phyloP scores from a whole-genome alignment of 2,113 vertebrate genomes.

The Ahaetulla prasina region DNA sequence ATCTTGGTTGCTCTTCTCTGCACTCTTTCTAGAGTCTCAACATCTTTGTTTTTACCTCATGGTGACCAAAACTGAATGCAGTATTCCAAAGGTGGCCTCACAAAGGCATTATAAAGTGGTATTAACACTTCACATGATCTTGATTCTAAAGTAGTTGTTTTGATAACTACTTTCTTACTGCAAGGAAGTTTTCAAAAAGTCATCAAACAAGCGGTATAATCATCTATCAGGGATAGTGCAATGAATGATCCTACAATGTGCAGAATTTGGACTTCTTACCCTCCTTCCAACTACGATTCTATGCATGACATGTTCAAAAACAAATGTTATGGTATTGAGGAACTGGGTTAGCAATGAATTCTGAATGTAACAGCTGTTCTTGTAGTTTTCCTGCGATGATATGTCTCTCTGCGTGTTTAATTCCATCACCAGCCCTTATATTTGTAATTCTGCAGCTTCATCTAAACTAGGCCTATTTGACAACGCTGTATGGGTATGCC shows the following conservation, averaged over 20 bases:
- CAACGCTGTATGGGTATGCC: not conserved
- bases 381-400: not conserved
- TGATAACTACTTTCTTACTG: not conserved
- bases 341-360: not conserved
- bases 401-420: not conserved
- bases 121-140: too few species aligned
- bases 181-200: not conserved
- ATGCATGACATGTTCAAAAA: not conserved
- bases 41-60: too few species aligned
- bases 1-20: too few species aligned
- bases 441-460: not conserved
- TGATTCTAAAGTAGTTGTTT: too few species aligned
- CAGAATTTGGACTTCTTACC: not conserved
- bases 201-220: not conserved
- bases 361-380: too few species aligned
- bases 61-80: too few species aligned
- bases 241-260: not conserved
- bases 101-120: too few species aligned
- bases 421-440: not conserved
- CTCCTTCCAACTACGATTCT: not conserved
- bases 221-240: not conserved
- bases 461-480: not conserved
- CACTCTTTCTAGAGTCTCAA: too few species aligned
- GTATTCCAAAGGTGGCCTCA: too few species aligned
- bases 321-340: not conserved